phyloP scores from a whole-genome alignment of 2,113 vertebrate species.

The Corydoras maculifer region DNA sequence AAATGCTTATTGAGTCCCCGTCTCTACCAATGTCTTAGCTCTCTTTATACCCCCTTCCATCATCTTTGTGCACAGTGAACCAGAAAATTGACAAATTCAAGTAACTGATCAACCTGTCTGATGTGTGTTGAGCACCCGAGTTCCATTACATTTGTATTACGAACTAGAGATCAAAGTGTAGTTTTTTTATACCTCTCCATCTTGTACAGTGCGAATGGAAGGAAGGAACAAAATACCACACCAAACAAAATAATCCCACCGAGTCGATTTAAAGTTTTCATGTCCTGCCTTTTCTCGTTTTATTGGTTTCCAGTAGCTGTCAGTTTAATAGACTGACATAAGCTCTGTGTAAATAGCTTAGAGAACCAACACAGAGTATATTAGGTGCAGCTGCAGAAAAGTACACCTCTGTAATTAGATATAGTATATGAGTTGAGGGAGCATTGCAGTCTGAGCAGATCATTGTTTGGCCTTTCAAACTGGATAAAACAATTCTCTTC shows the following conservation, averaged over 20 bases:
- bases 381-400: constrained; percentile 22
- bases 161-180: neutral
- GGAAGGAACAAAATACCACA: neutral
- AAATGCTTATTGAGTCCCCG: constrained; percentile 48
- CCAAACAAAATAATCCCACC: constrained; percentile 3
- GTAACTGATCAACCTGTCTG: constrained; percentile 7
- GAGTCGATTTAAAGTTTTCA: neutral
- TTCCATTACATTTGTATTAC: constrained; percentile 1
- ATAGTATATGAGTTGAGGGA: constrained; percentile 30
- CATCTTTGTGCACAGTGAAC: constrained; percentile 22
- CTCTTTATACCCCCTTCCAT: constrained; percentile 7
- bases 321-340: constrained; percentile 20
- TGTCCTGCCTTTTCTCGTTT: constrained; percentile 39
- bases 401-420: constrained; percentile 32
- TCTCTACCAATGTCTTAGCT: constrained; percentile 4
- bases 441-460: constrained; percentile 19
- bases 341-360: constrained; percentile 9
- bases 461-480: constrained; percentile 21
- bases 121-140: constrained; percentile 37
- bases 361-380: constrained; percentile 7
- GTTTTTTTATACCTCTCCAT: neutral
- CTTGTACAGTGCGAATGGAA: neutral
- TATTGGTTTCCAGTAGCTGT: constrained; percentile 10
- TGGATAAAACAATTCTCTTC: constrained; percentile 8
- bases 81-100: constrained; percentile 22